Evolutionary conservation across 1,140 invertebrate genomes (phyloP).

Genomic region (Polypedilum vanderplanki): DNA sequence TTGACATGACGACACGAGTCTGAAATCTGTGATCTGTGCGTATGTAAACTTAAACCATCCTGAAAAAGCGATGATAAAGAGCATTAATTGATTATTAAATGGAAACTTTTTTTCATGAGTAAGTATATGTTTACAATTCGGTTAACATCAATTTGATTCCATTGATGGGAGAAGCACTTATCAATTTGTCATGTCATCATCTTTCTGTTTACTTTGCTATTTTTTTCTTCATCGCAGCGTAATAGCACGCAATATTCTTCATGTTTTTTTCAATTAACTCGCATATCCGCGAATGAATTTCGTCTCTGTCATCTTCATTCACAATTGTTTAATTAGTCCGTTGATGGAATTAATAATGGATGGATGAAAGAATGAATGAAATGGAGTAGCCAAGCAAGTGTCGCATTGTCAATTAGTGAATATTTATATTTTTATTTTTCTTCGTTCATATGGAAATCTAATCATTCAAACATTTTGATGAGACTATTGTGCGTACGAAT

Average conservation of each 20-base stretch:
- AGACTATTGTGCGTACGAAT: background rate
- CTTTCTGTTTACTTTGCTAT: no score
- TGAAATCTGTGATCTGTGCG: no score
- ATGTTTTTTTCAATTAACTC: background rate
- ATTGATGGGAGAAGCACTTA: slow-evolving; percentile 8
- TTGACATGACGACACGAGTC: no score
- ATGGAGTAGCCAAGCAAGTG: background rate
- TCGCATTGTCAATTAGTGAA: background rate
- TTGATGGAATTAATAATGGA: slow-evolving; percentile 2
- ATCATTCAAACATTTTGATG: slow-evolving; percentile 13
- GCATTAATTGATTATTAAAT: background rate
- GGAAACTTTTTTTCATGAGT: background rate
- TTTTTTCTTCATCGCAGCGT: no score
- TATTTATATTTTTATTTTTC: no score
- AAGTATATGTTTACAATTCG: background rate
- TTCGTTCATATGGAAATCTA: background rate
- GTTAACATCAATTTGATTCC: background rate
- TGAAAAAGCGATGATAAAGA: no score
- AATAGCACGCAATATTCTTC: no score
- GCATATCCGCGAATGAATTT: background rate
- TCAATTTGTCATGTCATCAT: slow-evolving; percentile 18
- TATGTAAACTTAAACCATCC: no score
- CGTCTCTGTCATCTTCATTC: background rate
- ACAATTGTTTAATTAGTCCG: slow-evolving; percentile 1
- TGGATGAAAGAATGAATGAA: slow-evolving; percentile 1